Evolutionary conservation across 2,888 invertebrate species (phyloP), one percentile per base, ranked within the genome.

Genomic region (Drosophila bunnanda): DNA sequence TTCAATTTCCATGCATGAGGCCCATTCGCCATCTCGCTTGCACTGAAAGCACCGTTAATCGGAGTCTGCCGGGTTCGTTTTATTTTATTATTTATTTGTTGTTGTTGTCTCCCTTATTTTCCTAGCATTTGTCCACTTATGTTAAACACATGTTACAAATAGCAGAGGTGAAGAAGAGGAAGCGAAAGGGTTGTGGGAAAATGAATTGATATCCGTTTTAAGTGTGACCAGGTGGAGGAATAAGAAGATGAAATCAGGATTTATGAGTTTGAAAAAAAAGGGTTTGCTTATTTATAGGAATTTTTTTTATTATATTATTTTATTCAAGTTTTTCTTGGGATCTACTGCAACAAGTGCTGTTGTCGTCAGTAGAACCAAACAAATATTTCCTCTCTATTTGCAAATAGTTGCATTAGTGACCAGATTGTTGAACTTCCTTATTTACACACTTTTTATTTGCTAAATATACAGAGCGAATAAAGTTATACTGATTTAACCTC

Each of bases 1-100:
- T 25, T 25, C 15, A 32, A 25, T 32, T 46, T 64, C 72, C 68
- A 67, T 74, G 80, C 75, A 82, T 80, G 84, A 67, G 81, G 72
- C 66, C 43, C 39, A 39, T 59, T 46, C 28, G 50, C 38, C 34
- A 56, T 36, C 44, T 52, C 58, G 53, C 17, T 71, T 36, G 6
- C 44, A 68, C 32, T 78, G 53, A 77, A 68, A 78, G 56, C 69
- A 56, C 69, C 86, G 78, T 82, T 81, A 67, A 48, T 67, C 71
- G 83, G 68, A 76, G 77, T 71, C 70, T 77, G 66, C 77, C 87
- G 87, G 89, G 82, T 83, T 88, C 86, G 82, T 83, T 75, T 53
- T 60, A 48, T 65, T 62, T 44, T 28, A 69, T 53, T 43, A 48
- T 50, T 34, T 25, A 30, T 58, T 41, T 36, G 30, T 61, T 53